Conservation (phyloP, 2,888 invertebrate species). For the Pachydiplax longipennis region DNA sequence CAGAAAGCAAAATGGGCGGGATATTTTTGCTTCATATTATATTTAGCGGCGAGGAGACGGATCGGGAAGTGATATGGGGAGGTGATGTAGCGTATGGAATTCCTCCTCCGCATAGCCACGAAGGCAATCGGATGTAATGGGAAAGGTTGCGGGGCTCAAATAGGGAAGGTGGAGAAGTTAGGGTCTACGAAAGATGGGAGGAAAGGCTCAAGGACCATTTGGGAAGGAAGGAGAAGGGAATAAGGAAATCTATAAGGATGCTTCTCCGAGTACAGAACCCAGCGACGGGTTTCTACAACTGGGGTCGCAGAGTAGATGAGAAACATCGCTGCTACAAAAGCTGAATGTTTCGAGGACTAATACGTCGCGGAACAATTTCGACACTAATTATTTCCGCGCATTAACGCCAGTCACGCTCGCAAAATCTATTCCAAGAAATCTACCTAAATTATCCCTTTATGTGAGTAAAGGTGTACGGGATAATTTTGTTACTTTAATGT, state of each 20-base stretch:
- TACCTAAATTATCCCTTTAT: too few relatives aligned
- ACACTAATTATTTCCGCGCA: too few relatives aligned
- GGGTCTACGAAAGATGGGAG: not conserved
- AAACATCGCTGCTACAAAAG: too few relatives aligned
- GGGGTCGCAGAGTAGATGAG: too few relatives aligned
- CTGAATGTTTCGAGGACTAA: too few relatives aligned
- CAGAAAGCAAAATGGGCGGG: not conserved
- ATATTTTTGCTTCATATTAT: not conserved
- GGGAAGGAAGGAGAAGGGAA: not conserved
- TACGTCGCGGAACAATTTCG: too few relatives aligned
- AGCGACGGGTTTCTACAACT: too few relatives aligned
- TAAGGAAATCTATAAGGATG: not conserved
- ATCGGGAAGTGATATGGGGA: not conserved
- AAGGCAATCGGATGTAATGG: not conserved
- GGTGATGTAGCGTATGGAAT: not conserved
- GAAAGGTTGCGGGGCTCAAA: not conserved
- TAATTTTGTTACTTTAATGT: too few relatives aligned
- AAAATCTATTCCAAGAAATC: too few relatives aligned
- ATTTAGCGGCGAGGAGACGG: not conserved
- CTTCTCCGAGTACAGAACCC: too few relatives aligned
- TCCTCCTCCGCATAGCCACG: not conserved
- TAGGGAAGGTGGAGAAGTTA: not conserved
- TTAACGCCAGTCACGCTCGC: too few relatives aligned
- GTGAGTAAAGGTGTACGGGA: too few relatives aligned
- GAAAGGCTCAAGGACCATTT: not conserved